These are phyloP conservation scores for Pachypeltis micranthus DNA, from an alignment of 1,140 invertebrate genomes.

Conservation along the genomic window DNA sequence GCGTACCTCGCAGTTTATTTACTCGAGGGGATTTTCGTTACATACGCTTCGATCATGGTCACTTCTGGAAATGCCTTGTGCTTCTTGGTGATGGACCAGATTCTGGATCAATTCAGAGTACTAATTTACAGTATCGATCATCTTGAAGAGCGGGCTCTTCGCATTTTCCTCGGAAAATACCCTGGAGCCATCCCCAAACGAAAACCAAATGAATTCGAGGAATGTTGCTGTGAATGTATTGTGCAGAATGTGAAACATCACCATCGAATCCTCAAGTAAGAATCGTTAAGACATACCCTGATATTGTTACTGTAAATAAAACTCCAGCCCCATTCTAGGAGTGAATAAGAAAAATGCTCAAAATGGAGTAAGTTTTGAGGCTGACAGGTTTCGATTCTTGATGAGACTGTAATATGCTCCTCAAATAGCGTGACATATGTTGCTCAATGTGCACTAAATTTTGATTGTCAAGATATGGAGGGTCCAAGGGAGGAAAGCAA, in stretches of 20 bases:
- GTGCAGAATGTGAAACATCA: neutral
- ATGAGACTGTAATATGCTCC: too few relatives aligned
- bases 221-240: neutral
- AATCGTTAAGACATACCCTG: neutral
- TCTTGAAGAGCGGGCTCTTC: neutral
- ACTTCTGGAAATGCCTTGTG: neutral
- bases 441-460: too few relatives aligned
- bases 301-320: too few relatives aligned
- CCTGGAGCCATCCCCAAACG: neutral
- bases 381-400: too few relatives aligned
- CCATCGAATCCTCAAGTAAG: neutral
- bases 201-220: neutral
- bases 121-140: neutral
- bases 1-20: too few relatives aligned
- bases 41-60: neutral
- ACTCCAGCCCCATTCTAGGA: too few relatives aligned
- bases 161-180: neutral
- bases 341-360: too few relatives aligned
- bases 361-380: too few relatives aligned
- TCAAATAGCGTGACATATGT: too few relatives aligned
- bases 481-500: too few relatives aligned
- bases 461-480: too few relatives aligned
- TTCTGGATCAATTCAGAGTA: neutral
- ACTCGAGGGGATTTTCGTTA: too few relatives aligned
- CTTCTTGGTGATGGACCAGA: neutral